These are phyloP conservation scores for Hydractinia symbiolongicarpus DNA, from an alignment of 30 jellyfish, hydroid and myxozoan species.

Conservation along the genomic window DNA sequence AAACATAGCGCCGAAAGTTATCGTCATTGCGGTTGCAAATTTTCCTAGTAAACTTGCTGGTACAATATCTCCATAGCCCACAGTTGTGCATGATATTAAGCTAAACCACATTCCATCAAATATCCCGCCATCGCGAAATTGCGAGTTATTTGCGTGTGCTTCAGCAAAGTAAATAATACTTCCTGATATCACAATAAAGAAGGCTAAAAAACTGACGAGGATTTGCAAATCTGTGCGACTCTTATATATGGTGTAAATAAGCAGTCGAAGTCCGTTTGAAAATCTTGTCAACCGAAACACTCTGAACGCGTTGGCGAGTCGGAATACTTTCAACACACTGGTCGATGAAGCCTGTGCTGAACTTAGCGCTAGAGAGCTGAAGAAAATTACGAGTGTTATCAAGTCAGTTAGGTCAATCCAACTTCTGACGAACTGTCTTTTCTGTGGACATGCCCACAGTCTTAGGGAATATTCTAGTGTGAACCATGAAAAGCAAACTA, in stretches of 20 bases:
- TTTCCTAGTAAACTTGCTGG: slow-evolving; percentile 59
- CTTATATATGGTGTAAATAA: slow-evolving; percentile 56
- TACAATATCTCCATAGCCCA: slow-evolving; percentile 77
- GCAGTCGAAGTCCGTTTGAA: slow-evolving; percentile 77
- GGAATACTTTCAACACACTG: slow-evolving; percentile 58
- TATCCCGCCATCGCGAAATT: slow-evolving; percentile 38
- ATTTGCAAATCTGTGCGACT: slow-evolving; percentile 80
- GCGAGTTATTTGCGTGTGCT: slow-evolving; percentile 39
- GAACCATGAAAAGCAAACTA: slow-evolving; percentile 65
- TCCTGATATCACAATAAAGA: slow-evolving; percentile 58
- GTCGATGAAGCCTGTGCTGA: slow-evolving; percentile 60
- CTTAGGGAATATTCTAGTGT: slow-evolving; percentile 53
- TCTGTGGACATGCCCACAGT: slow-evolving; percentile 62
- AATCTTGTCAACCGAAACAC: slow-evolving; percentile 65
- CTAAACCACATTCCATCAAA: slow-evolving; percentile 81
- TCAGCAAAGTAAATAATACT: slow-evolving; percentile 68
- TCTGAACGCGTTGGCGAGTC: slow-evolving; percentile 72
- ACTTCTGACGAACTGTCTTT: slow-evolving; percentile 46
- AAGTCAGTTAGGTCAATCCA: slow-evolving; percentile 62
- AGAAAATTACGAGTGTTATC: slow-evolving; percentile 44
- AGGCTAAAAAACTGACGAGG: slow-evolving; percentile 51
- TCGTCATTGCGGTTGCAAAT: slow-evolving; percentile 50
- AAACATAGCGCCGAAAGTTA: slow-evolving; percentile 69
- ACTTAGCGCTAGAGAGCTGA: slow-evolving; percentile 39
- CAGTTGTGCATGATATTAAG: slow-evolving; percentile 74